A percentile compares a stretch with the other conserved stretches of the same genome.
Evolutionary conservation across 2,113 vertebrate species (phyloP).

Genomic region (Limnothrissa miodon): DNA sequence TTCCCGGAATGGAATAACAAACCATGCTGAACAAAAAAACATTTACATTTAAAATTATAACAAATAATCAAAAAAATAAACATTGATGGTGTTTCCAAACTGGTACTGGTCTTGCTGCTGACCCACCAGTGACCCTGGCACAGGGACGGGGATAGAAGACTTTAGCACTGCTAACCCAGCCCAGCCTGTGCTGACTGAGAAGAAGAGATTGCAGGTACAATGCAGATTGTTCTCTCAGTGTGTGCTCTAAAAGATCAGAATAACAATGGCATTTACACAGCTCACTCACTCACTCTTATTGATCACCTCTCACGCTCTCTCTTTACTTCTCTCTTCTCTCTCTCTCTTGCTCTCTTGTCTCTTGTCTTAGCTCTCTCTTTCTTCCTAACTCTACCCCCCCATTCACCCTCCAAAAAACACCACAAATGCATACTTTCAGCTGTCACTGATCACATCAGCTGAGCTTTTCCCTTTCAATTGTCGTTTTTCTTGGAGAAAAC

Average conservation of each 20-base stretch:
- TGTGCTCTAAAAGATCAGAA: conserved; percentile 70
- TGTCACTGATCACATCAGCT: conserved; percentile 62
- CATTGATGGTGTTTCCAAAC: neutral
- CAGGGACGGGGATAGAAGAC: conserved; percentile 67
- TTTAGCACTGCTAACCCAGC: conserved; percentile 63
- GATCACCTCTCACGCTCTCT: conserved; percentile 62
- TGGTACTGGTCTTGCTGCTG: conserved; percentile 39
- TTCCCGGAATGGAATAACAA: neutral
- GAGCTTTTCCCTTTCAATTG: conserved; percentile 2
- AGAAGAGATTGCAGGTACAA: conserved; percentile 87
- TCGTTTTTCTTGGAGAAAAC: neutral
- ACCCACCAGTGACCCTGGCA: conserved; percentile 76
- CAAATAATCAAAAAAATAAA: too few species aligned
- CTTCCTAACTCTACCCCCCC: neutral
- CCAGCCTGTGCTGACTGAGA: conserved; percentile 75
- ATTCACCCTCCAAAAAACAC: neutral
- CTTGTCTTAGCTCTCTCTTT: neutral
- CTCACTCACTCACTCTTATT: conserved; percentile 71
- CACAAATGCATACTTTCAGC: neutral
- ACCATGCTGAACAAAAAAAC: neutral
- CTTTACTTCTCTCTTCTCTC: conserved; percentile 44
- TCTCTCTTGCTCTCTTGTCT: neutral
- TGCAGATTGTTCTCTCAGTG: conserved; percentile 80
- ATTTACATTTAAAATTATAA: neutral
- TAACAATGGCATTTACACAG: conserved; percentile 81